These are phyloP conservation scores for Siphonodentalium dalli DNA, from an alignment of 2,888 invertebrate species.

Conservation along the genomic window DNA sequence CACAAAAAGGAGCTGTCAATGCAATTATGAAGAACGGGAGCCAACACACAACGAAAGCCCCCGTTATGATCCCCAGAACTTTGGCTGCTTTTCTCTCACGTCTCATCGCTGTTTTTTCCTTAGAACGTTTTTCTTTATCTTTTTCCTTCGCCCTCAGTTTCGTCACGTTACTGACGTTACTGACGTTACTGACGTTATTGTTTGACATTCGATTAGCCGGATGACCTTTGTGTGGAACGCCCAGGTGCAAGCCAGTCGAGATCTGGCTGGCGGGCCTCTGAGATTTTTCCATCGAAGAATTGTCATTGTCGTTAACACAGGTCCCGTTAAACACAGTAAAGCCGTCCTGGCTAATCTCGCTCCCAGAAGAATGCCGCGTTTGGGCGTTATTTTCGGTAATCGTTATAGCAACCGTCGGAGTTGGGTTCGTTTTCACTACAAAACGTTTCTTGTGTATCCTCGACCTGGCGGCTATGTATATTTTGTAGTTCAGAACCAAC, in stretches of 20 bases:
- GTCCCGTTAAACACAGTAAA: conserved; percentile 48
- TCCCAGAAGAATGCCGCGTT: conserved; percentile 43
- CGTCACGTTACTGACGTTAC: too few species aligned
- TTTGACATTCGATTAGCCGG: too few species aligned
- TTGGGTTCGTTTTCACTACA: conserved; percentile 23
- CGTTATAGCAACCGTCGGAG: conserved; percentile 13
- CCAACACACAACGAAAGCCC: conserved; percentile 92
- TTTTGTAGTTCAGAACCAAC: conserved; percentile 95
- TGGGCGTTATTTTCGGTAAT: conserved; percentile 32
- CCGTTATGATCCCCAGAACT: conserved; percentile 78
- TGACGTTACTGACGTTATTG: too few species aligned
- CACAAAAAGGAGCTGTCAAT: conserved; percentile 83
- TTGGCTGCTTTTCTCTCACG: conserved; percentile 64
- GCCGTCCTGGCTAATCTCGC: conserved; percentile 52
- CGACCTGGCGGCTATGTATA: conserved; percentile 88
- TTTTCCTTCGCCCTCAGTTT: conserved; percentile 22
- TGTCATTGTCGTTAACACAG: conserved; percentile 40
- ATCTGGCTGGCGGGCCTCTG: too few species aligned
- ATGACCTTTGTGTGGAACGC: too few species aligned
- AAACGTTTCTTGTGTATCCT: conserved; percentile 74
- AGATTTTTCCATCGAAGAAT: too few species aligned
- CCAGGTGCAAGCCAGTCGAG: too few species aligned
- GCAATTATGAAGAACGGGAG: conserved; percentile 92
- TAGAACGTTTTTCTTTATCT: conserved; percentile 41
- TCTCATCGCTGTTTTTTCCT: conserved; percentile 62